Evolutionary conservation across 2,797 vertebrate genomes (phyloP), one percentile per base, ranked within the genome.

Genomic region (Dallia pectoralis): DNA sequence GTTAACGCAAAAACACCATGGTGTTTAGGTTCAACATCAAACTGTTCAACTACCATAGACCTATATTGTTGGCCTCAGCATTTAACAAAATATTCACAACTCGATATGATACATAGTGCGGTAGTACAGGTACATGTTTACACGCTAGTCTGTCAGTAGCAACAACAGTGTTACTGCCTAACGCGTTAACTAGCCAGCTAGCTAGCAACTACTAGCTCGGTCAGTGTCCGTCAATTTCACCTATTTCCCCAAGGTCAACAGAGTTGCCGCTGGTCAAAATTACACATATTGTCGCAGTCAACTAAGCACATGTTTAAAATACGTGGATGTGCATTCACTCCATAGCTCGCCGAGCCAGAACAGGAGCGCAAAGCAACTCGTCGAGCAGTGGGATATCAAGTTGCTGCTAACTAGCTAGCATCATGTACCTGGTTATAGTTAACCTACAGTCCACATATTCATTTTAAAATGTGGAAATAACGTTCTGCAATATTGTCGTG

Each of bases 391-490:
- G 30, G 44, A 66, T 76, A 75, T 29, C 67, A 81, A 75, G 78
- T 40, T 49, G 47, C 49, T 64, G 51, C 80, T 90, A 87, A 88
- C 89, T 65, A 74, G 81, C 63, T 87, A 90, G 85, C 89, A 44
- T 85, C 84, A 81, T 84, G 74, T 83, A 64, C 79, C 61, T 30
- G 61, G 15, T 63, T 63, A 1, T 63, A 14, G 29, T 62, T 4
- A 62, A 30, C 27, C 61, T 33, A 29, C 29, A 29, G 27, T 4
- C 19, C 32, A 1, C 62, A 7, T 16, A 33, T 3, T 32, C 0
- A 0, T 30, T 33, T 63, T 3, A 4, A 63, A 63, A 63, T 32
- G 14, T 32, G 27, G 30, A 30, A 32, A 30, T 32, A 30, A 19
- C 4, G 15, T 63, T 15, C 14, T 16, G 1, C 30, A 11, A 16